phyloP scores from a whole-genome alignment of 1,140 invertebrate species.

The Campoletis sonorensis region DNA sequence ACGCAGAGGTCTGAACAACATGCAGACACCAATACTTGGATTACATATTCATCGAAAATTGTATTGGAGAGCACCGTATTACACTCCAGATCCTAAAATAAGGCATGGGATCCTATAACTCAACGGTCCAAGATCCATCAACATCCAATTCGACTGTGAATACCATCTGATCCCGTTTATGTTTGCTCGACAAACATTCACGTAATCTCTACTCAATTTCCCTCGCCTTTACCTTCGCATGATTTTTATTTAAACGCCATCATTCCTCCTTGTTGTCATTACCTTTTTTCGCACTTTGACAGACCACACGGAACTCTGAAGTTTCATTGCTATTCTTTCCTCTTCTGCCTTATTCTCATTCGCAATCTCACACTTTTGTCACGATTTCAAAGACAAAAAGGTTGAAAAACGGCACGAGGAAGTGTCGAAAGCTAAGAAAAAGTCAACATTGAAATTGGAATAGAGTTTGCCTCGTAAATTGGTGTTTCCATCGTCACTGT shows the following conservation, averaged over 20 bases:
- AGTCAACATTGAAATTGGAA: slow-evolving; percentile 35
- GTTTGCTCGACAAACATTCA: slow-evolving; percentile 71
- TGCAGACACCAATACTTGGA: slow-evolving; percentile 1
- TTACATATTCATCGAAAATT: background rate
- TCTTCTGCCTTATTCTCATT: background rate
- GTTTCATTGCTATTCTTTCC: slow-evolving; percentile 25
- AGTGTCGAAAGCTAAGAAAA: slow-evolving; percentile 11
- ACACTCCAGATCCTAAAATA: background rate
- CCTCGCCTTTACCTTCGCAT: slow-evolving; percentile 17
- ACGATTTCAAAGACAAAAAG: slow-evolving; percentile 4
- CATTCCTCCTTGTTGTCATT: slow-evolving; percentile 4
- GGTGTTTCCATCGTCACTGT: slow-evolving; percentile 46
- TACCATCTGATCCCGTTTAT: slow-evolving; percentile 55
- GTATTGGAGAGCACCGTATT: slow-evolving; percentile 4
- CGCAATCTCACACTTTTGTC: slow-evolving; percentile 38
- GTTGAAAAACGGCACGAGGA: background rate
- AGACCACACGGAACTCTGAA: background rate
- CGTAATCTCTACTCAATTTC: slow-evolving; percentile 55
- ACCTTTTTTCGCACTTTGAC: background rate
- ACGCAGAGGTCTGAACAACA: slow-evolving; percentile 1
- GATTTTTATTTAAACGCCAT: background rate
- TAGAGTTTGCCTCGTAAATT: slow-evolving; percentile 53
- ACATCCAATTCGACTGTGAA: slow-evolving; percentile 5
- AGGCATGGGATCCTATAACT: background rate
- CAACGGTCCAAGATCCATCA: background rate